Percentiles rank a stretch among this genome's conserved stretches.
Conservation (phyloP, 64 coral and sea anemone species). For the Stichodactyla mertensii region DNA sequence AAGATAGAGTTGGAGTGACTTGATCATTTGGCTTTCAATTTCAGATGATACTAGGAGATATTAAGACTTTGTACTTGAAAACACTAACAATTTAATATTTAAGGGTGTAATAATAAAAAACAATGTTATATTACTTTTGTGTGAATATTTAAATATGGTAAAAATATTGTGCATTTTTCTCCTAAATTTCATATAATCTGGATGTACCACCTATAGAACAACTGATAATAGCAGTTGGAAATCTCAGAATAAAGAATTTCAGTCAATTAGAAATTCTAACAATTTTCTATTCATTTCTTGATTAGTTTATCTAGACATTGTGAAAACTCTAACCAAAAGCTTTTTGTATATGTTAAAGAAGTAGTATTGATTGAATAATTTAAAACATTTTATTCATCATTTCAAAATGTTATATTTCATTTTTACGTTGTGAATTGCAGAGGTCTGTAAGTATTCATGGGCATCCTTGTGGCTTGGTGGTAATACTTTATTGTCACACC, state of each 20-base stretch:
- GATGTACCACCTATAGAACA: not conserved
- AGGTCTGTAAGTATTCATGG: not conserved
- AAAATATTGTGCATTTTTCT: not conserved
- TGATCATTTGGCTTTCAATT: not conserved
- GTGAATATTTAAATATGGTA: not conserved
- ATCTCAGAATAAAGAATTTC: not conserved
- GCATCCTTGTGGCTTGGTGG: not conserved
- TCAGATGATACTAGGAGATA: not conserved
- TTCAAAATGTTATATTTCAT: not conserved
- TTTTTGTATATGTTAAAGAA: not conserved
- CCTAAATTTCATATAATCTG: not conserved
- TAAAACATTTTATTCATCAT: not conserved
- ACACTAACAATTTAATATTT: not conserved
- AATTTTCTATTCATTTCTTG: not conserved
- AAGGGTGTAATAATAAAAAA: not conserved
- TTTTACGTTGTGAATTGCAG: not conserved
- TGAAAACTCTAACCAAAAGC: not conserved
- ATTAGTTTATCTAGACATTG: not conserved
- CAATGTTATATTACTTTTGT: not conserved
- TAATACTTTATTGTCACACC: constrained; percentile 8
- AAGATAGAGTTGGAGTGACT: not conserved
- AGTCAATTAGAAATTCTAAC: not conserved
- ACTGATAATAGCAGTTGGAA: not conserved
- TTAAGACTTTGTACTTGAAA: not conserved
- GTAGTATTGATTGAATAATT: not conserved